Conservation (phyloP, 2,113 vertebrate species). For the Grantiella picta region DNA sequence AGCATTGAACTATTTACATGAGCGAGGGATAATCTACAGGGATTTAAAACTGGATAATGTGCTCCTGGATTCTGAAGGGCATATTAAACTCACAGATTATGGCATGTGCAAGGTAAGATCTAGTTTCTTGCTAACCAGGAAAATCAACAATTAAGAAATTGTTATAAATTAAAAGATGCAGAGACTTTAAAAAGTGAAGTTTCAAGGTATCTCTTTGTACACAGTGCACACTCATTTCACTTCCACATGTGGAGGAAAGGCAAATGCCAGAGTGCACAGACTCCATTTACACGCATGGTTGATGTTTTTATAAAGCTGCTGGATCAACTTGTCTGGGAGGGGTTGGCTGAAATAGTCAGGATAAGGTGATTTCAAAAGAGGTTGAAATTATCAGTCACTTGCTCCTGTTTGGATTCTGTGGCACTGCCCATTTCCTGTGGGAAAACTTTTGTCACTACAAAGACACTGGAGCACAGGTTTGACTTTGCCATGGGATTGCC, state of each 20-base stretch:
- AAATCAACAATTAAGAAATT: not conserved
- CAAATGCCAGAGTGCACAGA: not conserved
- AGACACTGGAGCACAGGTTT: not conserved
- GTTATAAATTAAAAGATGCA: not conserved
- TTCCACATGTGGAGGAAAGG: not conserved
- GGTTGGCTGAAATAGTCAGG: not conserved
- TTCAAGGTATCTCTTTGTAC: not conserved
- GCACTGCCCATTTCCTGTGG: not conserved
- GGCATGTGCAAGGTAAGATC: conserved; percentile 97
- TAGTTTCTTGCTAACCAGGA: not conserved
- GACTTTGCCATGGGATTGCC: not conserved
- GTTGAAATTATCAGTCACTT: not conserved
- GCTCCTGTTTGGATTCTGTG: not conserved
- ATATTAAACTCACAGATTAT: conserved; percentile 99
- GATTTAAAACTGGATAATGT: conserved; percentile 99
- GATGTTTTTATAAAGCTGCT: not conserved
- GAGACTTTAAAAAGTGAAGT: not conserved
- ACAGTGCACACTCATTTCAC: not conserved
- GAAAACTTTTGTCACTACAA: not conserved
- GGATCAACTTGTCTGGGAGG: not conserved
- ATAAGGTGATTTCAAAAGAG: not conserved
- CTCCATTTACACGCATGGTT: not conserved
- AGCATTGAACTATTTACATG: conserved; percentile 98
- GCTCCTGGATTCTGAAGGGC: conserved; percentile 95
- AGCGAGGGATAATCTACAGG: conserved; percentile 98